A percentile compares a stretch with the other conserved stretches of the same genome.
Conservation (phyloP, 2,888 invertebrate genomes). For the Lasioglossum zephyrum region DNA sequence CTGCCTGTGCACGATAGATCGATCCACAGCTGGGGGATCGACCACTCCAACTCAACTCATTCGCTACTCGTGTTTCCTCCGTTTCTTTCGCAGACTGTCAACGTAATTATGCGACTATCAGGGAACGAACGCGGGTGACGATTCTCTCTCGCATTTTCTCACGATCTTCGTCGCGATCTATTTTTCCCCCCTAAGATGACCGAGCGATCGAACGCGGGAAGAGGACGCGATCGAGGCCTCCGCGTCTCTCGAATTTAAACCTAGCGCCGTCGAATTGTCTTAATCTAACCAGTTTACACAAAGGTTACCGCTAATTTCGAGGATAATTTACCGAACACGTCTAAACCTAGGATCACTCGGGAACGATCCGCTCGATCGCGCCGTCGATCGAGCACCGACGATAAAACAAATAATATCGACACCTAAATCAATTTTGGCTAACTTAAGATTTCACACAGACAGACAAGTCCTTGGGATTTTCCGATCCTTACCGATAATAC, state of each 20-base stretch:
- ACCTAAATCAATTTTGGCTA: slow-evolving; percentile 8
- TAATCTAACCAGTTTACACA: slow-evolving; percentile 27
- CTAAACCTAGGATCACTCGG: neutral
- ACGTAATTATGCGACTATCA: slow-evolving; percentile 60
- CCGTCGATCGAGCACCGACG: neutral
- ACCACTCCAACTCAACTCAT: slow-evolving; percentile 20
- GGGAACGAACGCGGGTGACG: slow-evolving; percentile 54
- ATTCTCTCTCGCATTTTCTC: neutral
- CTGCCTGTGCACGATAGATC: neutral
- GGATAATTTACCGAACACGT: slow-evolving; percentile 18
- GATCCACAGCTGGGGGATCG: neutral
- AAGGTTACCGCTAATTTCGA: slow-evolving; percentile 10
- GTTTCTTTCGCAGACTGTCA: slow-evolving; percentile 29
- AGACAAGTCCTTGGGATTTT: neutral
- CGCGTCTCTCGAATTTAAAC: slow-evolving; percentile 18
- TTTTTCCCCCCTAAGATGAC: neutral
- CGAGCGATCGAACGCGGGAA: neutral
- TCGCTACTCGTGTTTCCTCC: slow-evolving; percentile 22
- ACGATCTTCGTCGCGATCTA: neutral
- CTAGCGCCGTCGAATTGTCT: slow-evolving; percentile 33
- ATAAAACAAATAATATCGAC: neutral
- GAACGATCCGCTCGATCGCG: neutral
- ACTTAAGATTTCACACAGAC: slow-evolving; percentile 13
- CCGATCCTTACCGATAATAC: slow-evolving; percentile 49
- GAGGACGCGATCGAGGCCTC: slow-evolving; percentile 18